phyloP scores from a whole-genome alignment of 2,113 vertebrate species.

The Poicephalus gulielmi region DNA sequence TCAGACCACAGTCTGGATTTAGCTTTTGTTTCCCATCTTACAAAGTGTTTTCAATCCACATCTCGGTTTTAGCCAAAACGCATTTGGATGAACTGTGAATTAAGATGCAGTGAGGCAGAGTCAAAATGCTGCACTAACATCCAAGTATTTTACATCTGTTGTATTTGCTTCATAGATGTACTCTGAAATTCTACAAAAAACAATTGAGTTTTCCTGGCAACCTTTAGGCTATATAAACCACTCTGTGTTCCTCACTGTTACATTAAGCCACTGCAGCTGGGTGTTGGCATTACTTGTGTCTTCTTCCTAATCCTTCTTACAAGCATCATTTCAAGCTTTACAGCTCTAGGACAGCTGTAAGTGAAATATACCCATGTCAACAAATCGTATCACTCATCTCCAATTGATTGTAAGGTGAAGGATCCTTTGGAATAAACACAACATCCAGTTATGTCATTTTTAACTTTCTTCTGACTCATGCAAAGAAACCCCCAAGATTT shows the following conservation, averaged over 20 bases:
- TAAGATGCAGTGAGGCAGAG: neutral
- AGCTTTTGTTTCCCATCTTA: neutral
- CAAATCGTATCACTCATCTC: neutral
- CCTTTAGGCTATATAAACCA: neutral
- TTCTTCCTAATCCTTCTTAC: neutral
- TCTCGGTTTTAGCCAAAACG: neutral
- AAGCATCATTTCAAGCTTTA: neutral
- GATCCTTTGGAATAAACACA: neutral
- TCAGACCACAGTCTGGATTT: neutral
- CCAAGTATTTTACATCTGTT: conserved; percentile 12
- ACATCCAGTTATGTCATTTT: neutral
- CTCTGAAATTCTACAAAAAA: neutral
- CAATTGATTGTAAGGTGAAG: fast-evolving
- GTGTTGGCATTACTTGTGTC: neutral
- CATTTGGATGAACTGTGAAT: neutral
- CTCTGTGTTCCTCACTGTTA: neutral
- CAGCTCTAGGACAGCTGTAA: neutral
- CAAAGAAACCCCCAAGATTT: neutral
- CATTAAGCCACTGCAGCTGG: neutral
- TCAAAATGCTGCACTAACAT: neutral
- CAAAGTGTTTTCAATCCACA: neutral
- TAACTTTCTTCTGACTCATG: neutral
- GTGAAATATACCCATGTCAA: neutral
- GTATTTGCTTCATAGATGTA: neutral
- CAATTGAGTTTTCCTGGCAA: neutral